phyloP scores from a whole-genome alignment of 2,888 invertebrate species.

The Heterodera filipjevi region DNA sequence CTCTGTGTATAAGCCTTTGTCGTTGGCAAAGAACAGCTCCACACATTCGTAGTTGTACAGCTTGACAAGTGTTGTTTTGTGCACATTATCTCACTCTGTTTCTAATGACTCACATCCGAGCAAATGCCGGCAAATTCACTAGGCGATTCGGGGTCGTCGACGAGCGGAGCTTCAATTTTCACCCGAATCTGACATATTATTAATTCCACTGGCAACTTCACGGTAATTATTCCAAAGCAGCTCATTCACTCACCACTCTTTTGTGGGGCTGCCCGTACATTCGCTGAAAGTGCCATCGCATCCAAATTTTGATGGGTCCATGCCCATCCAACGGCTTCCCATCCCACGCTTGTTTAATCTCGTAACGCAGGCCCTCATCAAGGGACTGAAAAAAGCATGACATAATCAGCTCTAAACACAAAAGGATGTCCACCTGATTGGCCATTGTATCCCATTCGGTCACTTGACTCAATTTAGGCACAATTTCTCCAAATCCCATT shows the following conservation, averaged over 20 bases:
- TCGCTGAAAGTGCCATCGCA: slow-evolving; percentile 63
- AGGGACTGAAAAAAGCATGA: slow-evolving; percentile 32
- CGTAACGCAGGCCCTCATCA: slow-evolving; percentile 47
- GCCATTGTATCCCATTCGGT: background rate
- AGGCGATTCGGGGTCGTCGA: slow-evolving; percentile 62
- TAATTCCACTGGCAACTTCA: background rate
- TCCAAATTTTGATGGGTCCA: slow-evolving; percentile 54
- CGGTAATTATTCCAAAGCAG: background rate
- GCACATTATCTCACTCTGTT: background rate
- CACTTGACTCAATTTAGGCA: slow-evolving; percentile 34
- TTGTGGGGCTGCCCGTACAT: slow-evolving; percentile 58
- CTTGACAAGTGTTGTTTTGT: slow-evolving; percentile 41
- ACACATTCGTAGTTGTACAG: slow-evolving; percentile 67
- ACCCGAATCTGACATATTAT: slow-evolving; percentile 10
- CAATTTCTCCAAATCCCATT: slow-evolving; percentile 24
- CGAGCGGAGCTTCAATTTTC: slow-evolving; percentile 56
- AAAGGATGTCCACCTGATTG: slow-evolving; percentile 15
- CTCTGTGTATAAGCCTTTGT: slow-evolving; percentile 68
- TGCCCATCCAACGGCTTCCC: slow-evolving; percentile 54
- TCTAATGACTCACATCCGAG: slow-evolving; percentile 43
- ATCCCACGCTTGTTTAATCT: slow-evolving; percentile 61
- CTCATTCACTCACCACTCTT: slow-evolving; percentile 49
- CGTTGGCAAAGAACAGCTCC: slow-evolving; percentile 70
- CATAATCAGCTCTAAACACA: background rate
- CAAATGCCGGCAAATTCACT: slow-evolving; percentile 56